Evolutionary conservation across 1,140 invertebrate species (phyloP), one percentile per base, ranked within the genome.

Genomic region (Caenorhabditis brenneri): DNA sequence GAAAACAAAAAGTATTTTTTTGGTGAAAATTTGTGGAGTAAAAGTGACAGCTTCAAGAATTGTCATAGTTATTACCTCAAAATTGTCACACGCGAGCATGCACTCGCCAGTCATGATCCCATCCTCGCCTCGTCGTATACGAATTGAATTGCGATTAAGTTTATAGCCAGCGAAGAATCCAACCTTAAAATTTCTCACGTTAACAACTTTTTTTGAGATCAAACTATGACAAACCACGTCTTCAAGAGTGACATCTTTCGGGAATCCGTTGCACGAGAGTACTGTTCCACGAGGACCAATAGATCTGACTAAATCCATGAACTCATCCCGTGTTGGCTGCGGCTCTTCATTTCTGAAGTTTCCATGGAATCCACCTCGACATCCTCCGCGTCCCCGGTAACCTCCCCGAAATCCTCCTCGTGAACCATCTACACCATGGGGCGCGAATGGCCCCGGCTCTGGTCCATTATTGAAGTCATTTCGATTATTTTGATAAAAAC

Each of bases 221-320:
- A 49, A 24, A 1, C 5, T 2, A n/a, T n/a, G n/a, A 22, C 27
- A 22, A 5, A 46, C 42, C 53, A 81, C 42, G 16, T 81, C 48
- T 65, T 58, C 81, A 15, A 46, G 33, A 49, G 82, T 79, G 16
- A 83, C 39, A 58, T 83, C 49, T 15, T 39, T 36, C 3, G 78
- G 78, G 12, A 83, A 83, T 74, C 81, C 81, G 12, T 69, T 31
- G 22, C 81, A 82, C 5, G 60, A 46, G 0, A 82, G 24, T 5
- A 82, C 81, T 3, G 55, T 82, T 69, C 81, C 81, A 31, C 55
- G 33, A 10, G 46, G 36, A 49, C 81, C 81, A 31, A 82, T 39
- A n/a, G 79, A 80, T 31, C 53, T 31, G n/a, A 80, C 29, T 10
- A 53, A 22, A 16, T 80, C 46, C 33, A 80, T 53, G 31, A 53